A percentile compares a stretch with the other conserved stretches of the same genome.
These are phyloP conservation scores for Limnothrissa miodon DNA, from an alignment of 2,113 vertebrate species.

Conservation along the genomic window DNA sequence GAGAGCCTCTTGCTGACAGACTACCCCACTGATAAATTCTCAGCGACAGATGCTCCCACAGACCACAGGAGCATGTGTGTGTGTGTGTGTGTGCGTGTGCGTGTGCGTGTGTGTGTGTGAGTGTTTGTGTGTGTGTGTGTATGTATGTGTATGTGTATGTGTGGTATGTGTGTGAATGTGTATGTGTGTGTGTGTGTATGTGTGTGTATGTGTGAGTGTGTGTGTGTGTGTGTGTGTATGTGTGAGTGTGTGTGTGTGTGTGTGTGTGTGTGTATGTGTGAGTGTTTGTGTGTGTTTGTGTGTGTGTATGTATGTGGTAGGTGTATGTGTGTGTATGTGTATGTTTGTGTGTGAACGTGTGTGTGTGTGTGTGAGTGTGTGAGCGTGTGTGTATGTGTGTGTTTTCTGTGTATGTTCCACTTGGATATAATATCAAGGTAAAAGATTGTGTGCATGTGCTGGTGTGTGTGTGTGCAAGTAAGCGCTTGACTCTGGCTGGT, in stretches of 20 bases:
- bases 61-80: not conserved
- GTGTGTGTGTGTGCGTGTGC: not conserved
- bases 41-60: not conserved
- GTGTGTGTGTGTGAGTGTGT: not conserved
- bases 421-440: not conserved
- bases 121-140: not conserved
- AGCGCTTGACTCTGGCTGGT: not conserved
- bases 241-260: conserved; percentile 33
- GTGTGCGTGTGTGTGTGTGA: too few relatives aligned
- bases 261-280: conserved; percentile 28
- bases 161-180: not conserved
- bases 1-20: too few relatives aligned
- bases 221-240: conserved; percentile 3
- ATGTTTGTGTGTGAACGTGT: not conserved
- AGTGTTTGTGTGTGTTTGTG: not conserved
- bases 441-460: not conserved
- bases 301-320: not conserved
- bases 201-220: not conserved
- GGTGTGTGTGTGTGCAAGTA: not conserved
- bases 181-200: too few relatives aligned
- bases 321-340: too few relatives aligned
- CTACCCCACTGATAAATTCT: not conserved
- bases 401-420: not conserved
- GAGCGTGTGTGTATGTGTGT: not conserved
- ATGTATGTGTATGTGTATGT: not conserved